Evolutionary conservation across 1,140 invertebrate genomes (phyloP).

Genomic region (Scaptomyza graminum): DNA sequence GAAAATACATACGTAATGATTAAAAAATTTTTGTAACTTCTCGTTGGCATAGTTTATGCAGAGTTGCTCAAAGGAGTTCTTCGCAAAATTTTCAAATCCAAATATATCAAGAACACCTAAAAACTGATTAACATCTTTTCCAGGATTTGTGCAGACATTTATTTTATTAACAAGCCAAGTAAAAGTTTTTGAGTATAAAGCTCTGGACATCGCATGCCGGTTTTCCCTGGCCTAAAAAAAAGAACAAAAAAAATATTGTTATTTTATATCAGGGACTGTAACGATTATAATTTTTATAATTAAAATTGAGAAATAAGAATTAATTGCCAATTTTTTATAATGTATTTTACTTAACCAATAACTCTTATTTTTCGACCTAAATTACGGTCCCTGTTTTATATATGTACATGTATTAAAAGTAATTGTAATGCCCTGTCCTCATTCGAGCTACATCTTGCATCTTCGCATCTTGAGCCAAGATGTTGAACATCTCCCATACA

Average conservation of each 20-base stretch:
- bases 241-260: neutral
- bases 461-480: too few species aligned
- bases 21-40: slow-evolving; percentile 99
- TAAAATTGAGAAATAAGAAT: too few species aligned
- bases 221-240: slow-evolving; percentile 91
- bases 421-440: too few species aligned
- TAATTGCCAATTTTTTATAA: too few species aligned
- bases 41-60: slow-evolving; percentile 99
- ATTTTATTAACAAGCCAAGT: slow-evolving; percentile 97
- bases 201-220: slow-evolving; percentile 92
- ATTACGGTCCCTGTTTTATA: too few species aligned
- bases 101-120: slow-evolving; percentile 98
- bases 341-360: too few species aligned
- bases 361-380: too few species aligned
- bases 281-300: too few species aligned
- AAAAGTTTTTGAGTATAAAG: slow-evolving; percentile 95
- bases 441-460: too few species aligned
- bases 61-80: slow-evolving; percentile 97
- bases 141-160: slow-evolving; percentile 95
- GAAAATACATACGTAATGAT: slow-evolving; percentile 98
- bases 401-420: too few species aligned
- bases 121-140: slow-evolving; percentile 91
- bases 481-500: too few species aligned
- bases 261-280: too few species aligned
- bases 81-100: slow-evolving; percentile 97